Conservation (phyloP, 92 coral and sea anemone genomes). For the Micromussa lordhowensis region DNA sequence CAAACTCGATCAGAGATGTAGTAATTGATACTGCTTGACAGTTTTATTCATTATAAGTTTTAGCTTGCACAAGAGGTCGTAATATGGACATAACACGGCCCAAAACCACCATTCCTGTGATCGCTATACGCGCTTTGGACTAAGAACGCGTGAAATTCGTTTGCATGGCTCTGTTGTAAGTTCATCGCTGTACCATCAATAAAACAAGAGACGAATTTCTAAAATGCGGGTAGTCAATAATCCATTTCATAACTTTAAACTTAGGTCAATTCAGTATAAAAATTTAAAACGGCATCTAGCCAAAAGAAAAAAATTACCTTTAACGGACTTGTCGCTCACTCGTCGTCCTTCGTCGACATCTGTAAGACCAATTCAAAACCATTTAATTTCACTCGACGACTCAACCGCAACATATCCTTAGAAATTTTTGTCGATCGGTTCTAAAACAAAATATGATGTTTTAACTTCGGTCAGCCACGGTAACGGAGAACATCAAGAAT, state of each 20-base stretch:
- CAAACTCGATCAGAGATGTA: background rate
- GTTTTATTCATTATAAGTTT: background rate
- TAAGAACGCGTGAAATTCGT: background rate
- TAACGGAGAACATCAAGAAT: slow-evolving; percentile 15
- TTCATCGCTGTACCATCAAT: background rate
- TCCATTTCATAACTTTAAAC: background rate
- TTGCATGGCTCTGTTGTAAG: background rate
- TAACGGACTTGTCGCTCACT: background rate
- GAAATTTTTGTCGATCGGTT: background rate
- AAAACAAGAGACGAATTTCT: slow-evolving; percentile 2
- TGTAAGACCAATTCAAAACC: background rate
- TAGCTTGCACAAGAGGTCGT: background rate
- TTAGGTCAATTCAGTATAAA: slow-evolving; percentile 26
- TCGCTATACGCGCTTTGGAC: background rate
- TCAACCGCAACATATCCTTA: background rate
- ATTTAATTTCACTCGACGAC: background rate
- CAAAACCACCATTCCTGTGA: background rate
- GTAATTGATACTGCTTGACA: slow-evolving; percentile 6
- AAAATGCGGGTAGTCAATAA: slow-evolving; percentile 1
- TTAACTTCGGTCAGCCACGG: slow-evolving; percentile 12
- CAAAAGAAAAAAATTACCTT: slow-evolving; percentile 19
- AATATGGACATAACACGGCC: background rate
- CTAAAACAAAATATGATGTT: slow-evolving; percentile 6
- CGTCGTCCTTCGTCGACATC: background rate
- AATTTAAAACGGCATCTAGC: slow-evolving; percentile 10